These are phyloP conservation scores for Acestrorhynchus altus DNA, from an alignment of 2,797 vertebrate species.

Conservation along the genomic window DNA sequence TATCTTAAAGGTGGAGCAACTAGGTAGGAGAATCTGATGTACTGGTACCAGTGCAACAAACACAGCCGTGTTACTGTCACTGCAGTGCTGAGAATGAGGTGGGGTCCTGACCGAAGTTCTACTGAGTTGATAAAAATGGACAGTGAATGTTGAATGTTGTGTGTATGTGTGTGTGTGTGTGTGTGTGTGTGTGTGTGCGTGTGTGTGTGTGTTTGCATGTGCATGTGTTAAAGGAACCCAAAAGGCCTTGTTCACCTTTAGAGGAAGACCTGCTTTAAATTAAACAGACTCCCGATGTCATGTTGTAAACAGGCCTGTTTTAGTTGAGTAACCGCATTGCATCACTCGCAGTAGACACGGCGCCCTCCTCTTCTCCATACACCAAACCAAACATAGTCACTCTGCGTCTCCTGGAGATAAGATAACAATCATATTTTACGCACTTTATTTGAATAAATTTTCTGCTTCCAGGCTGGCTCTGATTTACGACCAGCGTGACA, in stretches of 20 bases:
- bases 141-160: too few species aligned
- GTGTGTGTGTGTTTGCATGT: background rate
- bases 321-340: slow-evolving; percentile 71
- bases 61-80: too few species aligned
- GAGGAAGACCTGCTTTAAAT: slow-evolving; percentile 78
- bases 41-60: too few species aligned
- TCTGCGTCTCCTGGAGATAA: slow-evolving; percentile 64
- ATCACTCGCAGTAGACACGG: slow-evolving; percentile 61
- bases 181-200: too few species aligned
- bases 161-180: too few species aligned
- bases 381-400: slow-evolving; percentile 38
- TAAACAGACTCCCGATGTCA: slow-evolving; percentile 78
- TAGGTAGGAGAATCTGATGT: too few species aligned
- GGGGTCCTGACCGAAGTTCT: too few species aligned
- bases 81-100: too few species aligned
- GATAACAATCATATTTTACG: slow-evolving; percentile 76
- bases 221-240: slow-evolving; percentile 60
- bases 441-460: slow-evolving; percentile 69
- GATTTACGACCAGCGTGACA: slow-evolving; percentile 72
- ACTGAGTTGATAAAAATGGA: too few species aligned
- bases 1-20: too few species aligned
- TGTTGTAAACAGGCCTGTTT: slow-evolving; percentile 73
- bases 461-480: slow-evolving; percentile 70
- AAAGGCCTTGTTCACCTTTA: slow-evolving; percentile 75
- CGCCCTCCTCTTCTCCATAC: slow-evolving; percentile 55